Base-by-base conservation (phyloP, 2,888 invertebrate genomes). In the Ennomos erosarius region DNA sequence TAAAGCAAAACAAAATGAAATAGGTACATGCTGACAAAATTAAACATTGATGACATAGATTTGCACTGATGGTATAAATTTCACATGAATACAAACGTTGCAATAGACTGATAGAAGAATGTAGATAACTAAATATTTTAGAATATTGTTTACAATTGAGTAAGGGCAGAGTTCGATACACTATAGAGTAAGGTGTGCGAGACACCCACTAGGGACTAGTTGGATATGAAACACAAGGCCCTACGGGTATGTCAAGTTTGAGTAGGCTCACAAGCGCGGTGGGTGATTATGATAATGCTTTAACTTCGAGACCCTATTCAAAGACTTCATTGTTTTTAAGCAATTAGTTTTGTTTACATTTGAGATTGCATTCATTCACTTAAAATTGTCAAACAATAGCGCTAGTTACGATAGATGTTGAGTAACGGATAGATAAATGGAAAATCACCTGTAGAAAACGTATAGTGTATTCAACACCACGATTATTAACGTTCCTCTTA, bases 1-100 rank as follows among this genome's bases (percentile, higher is more conserved):
- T 91, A 89, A 90, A 90, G 91, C 91, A 82, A 84, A 85, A 85
- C 84, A 73, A 64, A 79, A 81, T 73, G 75, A 80, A 76, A 72
- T 75, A n/a, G n/a, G n/a, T n/a, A 76, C 89, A 88, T 88, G 90
- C 90, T 73, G 73, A 85, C 78, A 78, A 79, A 80, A 79, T 73
- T 68, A 68, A 69, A 78, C 73, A 70, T 65, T 55, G 64, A 64
- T 73, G 71, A 69, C 70, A 70, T 71, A 47, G 37, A 68, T 73
- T 64, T 68, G 74, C 69, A 70, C 67, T 75, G 65, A 74, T 70
- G 71, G 67, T 58, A 59, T 44, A 64, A 68, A 70, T 68, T 62
- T 59, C 59, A 67, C 65, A 64, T 57, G 65, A 70, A 65, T 48
- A 68, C 69, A 71, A 71, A 70, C 58, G 70, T 69, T 76, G 76